Base-by-base conservation (phyloP, 2,113 vertebrate species). In the Meriones unguiculatus region DNA sequence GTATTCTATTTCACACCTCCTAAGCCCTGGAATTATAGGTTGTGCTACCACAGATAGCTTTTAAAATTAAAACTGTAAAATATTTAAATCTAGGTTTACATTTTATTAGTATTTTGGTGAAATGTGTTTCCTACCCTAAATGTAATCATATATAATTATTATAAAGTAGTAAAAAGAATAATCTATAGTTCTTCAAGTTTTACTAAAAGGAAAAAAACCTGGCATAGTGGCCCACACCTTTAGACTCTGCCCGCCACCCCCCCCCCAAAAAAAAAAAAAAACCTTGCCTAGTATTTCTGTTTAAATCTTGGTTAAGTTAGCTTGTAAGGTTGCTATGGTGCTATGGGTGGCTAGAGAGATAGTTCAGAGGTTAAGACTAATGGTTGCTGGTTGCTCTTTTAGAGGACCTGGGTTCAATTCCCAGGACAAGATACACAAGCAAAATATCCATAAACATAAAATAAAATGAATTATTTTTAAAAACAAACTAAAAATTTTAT, bases 231-330 rank as follows among this genome's bases (percentile, higher is more conserved):
- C 15, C n/a, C 15, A 20, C 15, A 54, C 77, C 50, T 80, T 80
- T 80, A 54, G 14, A 69, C 67, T 35, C 67, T 69, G 30, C 0
- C 32, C 30, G 1, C 57, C 30, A 0, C 57, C 59, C 59, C 67
- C 67, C 30, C 30, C 32, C 38, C 8, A 82, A 82, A 32, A 52
- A 32, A 30, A 59, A 81, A n/a, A 38, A 18, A 38, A 41, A 7
- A 14, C 5, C 17, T 80, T 92, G 13, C 38, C 57, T 80, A 54
- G n/a, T 85, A 2, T 87, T 96, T 70, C 81, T 76, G 10, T 89
- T 88, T 38, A 95, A 78, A 85, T 91, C n/a, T 93, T 96, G 92
- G 35, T n/a, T 95, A 93, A 95, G n/a, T 90, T 92, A 86, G 57
- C 25, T 87, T 95, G 7, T 35, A 87, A 82, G 73, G 89, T 91